Evolutionary conservation across 2,113 vertebrate species (phyloP).

Genomic region (Corythornis madagascariensis): DNA sequence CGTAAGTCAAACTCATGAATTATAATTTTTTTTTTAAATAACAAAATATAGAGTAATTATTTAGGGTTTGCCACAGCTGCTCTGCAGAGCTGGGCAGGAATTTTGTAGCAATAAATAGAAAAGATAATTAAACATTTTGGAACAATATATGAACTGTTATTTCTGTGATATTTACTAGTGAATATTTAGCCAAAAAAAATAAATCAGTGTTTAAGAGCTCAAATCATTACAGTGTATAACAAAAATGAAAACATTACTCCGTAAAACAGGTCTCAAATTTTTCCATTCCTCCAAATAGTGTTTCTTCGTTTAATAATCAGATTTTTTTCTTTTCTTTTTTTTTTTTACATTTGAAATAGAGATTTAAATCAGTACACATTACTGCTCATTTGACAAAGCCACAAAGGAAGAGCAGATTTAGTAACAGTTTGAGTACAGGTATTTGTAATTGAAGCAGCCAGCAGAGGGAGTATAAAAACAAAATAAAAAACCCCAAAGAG

Average conservation of each 20-base stretch:
- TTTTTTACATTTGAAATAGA: not conserved
- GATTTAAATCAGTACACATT: not conserved
- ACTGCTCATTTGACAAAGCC: not conserved
- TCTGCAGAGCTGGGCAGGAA: not conserved
- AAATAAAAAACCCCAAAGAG: not conserved
- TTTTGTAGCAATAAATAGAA: not conserved
- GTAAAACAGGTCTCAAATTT: not conserved
- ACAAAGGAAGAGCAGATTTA: not conserved
- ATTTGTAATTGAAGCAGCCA: constrained; percentile 46
- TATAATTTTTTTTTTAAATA: not conserved
- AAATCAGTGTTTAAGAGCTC: not conserved
- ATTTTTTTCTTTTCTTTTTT: not conserved
- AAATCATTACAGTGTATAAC: not conserved
- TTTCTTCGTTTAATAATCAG: not conserved
- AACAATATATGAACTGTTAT: not conserved
- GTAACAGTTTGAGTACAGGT: not conserved
- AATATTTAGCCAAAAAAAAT: not conserved
- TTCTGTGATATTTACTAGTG: not conserved
- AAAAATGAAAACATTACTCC: not conserved
- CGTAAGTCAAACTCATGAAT: not conserved
- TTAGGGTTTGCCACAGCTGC: not conserved
- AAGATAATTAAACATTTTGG: not conserved
- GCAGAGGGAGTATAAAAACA: constrained; percentile 68
- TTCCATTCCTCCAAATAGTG: not conserved
- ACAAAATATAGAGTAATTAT: not conserved